Evolutionary conservation across 2,113 vertebrate species (phyloP), one percentile per base, ranked within the genome.

Genomic region (Erythrocebus patas): DNA sequence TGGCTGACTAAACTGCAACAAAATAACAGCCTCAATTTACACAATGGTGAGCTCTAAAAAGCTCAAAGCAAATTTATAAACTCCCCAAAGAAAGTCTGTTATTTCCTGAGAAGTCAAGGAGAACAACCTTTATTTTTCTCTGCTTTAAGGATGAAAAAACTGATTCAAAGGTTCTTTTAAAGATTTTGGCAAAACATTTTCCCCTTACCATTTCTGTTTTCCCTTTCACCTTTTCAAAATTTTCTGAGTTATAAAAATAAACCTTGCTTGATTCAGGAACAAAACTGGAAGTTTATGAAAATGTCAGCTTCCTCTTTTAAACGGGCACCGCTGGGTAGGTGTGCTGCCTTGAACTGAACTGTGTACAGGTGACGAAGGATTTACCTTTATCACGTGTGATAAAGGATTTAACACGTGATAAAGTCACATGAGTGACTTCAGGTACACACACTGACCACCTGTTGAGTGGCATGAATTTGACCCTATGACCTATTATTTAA

Each of bases 171-270:
- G 3, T 84, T 96, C 48, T 96, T 86, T 93, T 86, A 88, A 78
- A 86, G 70, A 93, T 91, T 95, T 94, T 91, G 70, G 85, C 61
- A 96, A 95, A 96, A 83, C 50, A 93, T 64, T 89, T 96, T 79
- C 35, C 43, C 35, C 57, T 75, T 43, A 72, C 66, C 45, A 84
- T 80, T 89, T 97, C 64, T 97, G 76, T 93, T 96, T 95, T 96
- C 76, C 38, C 40, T 97, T 93, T 85, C 70, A 75, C 72, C 23
- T 95, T 95, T 95, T 83, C 57, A 88, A 43, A 89, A 96, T 96
- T 96, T 95, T 86, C 82, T 82, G n/a, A 80, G 78, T 80, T 55
- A 16, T 6, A 83, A 85, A 97, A 93, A 93, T 91, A 95, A 95
- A 82, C 1, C 8, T 18, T 84, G 68, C 25, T 96, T 95, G 92